These are phyloP conservation scores for Sebastes minor DNA, from an alignment of 2,797 vertebrate species.

Conservation along the genomic window DNA sequence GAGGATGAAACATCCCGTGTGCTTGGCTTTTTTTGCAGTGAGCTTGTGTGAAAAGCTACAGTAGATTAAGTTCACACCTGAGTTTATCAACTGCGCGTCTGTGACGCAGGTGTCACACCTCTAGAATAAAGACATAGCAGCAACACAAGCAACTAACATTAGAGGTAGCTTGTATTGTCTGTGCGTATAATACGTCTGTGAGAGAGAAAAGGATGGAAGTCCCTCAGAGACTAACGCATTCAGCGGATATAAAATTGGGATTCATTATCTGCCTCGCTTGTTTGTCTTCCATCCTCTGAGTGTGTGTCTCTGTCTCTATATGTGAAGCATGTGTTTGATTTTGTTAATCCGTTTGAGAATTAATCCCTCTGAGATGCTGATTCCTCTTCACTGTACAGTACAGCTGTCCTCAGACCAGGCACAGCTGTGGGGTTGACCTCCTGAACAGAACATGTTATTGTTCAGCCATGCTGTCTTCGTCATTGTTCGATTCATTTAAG, in stretches of 20 bases:
- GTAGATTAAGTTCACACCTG: constrained; percentile 9
- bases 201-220: neutral
- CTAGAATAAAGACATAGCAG: neutral
- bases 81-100: neutral
- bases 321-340: constrained; percentile 14
- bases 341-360: constrained; percentile 37
- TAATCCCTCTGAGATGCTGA: constrained; percentile 52
- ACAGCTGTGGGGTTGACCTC: constrained; percentile 43
- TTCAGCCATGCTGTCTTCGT: constrained; percentile 22
- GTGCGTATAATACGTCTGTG: neutral
- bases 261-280: constrained; percentile 27
- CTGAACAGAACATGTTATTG: constrained; percentile 34
- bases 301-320: neutral
- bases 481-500: neutral
- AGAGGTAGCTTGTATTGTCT: neutral
- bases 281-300: neutral
- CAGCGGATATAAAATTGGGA: constrained; percentile 36
- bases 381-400: constrained; percentile 20
- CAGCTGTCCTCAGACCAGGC: constrained; percentile 41
- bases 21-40: neutral
- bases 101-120: constrained; percentile 5
- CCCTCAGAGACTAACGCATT: constrained; percentile 23
- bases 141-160: constrained; percentile 1
- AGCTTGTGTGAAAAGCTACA: constrained; percentile 13
- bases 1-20: neutral